Conservation (phyloP, 2,888 invertebrate genomes). For the Hartigia nigra region DNA sequence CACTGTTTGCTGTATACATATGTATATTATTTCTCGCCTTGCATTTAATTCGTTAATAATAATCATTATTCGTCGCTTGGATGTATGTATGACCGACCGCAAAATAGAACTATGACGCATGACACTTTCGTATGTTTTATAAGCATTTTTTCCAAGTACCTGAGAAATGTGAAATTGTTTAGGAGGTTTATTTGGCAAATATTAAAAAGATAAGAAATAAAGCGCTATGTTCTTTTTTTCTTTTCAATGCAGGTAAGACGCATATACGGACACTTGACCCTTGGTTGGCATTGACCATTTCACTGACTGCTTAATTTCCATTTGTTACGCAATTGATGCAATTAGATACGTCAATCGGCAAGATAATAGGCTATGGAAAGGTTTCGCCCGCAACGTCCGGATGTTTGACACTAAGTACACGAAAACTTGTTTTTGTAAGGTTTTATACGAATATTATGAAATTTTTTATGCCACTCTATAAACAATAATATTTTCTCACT, state of each 20-base stretch:
- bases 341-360: slow-evolving; percentile 47
- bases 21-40: background rate
- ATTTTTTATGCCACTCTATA: background rate
- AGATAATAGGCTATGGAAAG: background rate
- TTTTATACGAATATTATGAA: background rate
- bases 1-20: background rate
- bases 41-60: background rate
- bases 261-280: slow-evolving; percentile 34
- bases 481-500: background rate
- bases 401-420: background rate
- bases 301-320: slow-evolving; percentile 46
- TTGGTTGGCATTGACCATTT: slow-evolving; percentile 40
- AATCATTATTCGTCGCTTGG: background rate
- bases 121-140: background rate
- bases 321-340: slow-evolving; percentile 51
- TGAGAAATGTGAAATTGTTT: background rate
- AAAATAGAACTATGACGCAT: background rate
- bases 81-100: background rate
- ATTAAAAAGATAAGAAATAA: background rate
- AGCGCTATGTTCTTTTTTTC: background rate
- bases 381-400: background rate
- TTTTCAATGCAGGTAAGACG: background rate
- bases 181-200: background rate
- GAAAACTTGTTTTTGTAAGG: background rate
- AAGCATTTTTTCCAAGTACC: background rate